Evolutionary conservation across 2,888 invertebrate species (phyloP).

Genomic region (Halictus ligatus): DNA sequence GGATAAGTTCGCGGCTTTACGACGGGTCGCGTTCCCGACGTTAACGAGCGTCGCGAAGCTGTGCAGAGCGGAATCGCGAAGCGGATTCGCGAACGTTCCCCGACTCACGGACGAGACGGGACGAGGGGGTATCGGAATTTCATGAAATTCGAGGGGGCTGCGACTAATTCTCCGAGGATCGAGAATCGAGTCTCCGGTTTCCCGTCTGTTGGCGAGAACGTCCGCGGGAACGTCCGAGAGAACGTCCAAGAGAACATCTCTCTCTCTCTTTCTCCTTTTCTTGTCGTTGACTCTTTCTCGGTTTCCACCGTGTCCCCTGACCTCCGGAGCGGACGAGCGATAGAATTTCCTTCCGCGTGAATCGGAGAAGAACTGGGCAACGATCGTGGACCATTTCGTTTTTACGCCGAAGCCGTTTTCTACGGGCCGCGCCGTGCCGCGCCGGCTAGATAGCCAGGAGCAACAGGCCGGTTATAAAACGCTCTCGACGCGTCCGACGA

Average conservation of each 20-base stretch:
- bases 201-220: constrained; percentile 18
- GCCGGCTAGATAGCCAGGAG: constrained; percentile 37
- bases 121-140: not conserved
- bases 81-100: constrained; percentile 3
- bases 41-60: not conserved
- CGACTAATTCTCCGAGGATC: not conserved
- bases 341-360: constrained; percentile 38
- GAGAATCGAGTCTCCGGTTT: constrained; percentile 18
- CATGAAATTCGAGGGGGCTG: not conserved
- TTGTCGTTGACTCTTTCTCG: not conserved
- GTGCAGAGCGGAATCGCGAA: not conserved
- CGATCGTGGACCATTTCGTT: constrained; percentile 4
- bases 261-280: not conserved
- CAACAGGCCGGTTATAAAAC: constrained; percentile 57
- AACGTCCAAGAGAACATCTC: not conserved
- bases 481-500: constrained; percentile 43
- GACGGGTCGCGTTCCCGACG: not conserved
- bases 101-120: not conserved
- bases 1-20: constrained; percentile 26
- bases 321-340: constrained; percentile 6
- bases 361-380: constrained; percentile 22
- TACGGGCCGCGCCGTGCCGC: not conserved
- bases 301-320: constrained; percentile 13
- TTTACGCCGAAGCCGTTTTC: not conserved
- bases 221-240: not conserved